Evolutionary conservation across 2,888 invertebrate genomes (phyloP).

Genomic region (Cantharis lateralis): DNA sequence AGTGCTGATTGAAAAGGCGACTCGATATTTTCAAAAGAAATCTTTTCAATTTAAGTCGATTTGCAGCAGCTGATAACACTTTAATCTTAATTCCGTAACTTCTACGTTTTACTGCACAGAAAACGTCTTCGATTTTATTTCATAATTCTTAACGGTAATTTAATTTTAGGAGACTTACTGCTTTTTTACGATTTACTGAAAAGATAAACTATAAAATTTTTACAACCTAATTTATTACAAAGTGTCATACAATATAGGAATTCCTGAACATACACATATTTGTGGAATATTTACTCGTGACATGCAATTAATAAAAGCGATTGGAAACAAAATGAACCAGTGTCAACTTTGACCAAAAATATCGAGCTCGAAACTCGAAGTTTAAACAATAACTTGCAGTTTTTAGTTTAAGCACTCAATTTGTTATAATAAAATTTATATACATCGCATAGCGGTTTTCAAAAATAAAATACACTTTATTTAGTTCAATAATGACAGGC

Average conservation of each 20-base stretch:
- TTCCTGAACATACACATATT: neutral
- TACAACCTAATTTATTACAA: neutral
- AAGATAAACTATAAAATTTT: neutral
- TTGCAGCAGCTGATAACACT: neutral
- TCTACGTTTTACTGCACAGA: neutral
- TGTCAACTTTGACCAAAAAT: neutral
- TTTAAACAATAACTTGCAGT: neutral
- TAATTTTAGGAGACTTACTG: neutral
- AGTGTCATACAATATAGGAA: neutral
- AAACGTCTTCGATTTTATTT: neutral
- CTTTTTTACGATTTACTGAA: neutral
- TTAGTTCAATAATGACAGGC: neutral
- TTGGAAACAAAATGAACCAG: neutral
- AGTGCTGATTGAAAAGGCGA: constrained; percentile 15
- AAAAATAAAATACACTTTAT: neutral
- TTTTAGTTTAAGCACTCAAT: neutral
- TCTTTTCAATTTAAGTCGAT: neutral
- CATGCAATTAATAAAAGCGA: neutral
- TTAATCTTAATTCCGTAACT: neutral
- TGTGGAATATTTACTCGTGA: neutral
- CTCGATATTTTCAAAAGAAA: constrained; percentile 3
- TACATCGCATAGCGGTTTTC: neutral
- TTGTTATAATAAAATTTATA: neutral
- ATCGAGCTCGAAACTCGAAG: neutral
- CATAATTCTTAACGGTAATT: neutral